A percentile compares a stretch with the other conserved stretches of the same genome.
Evolutionary conservation across 2,797 vertebrate species (phyloP).

Genomic region (Eulemur coronatus): DNA sequence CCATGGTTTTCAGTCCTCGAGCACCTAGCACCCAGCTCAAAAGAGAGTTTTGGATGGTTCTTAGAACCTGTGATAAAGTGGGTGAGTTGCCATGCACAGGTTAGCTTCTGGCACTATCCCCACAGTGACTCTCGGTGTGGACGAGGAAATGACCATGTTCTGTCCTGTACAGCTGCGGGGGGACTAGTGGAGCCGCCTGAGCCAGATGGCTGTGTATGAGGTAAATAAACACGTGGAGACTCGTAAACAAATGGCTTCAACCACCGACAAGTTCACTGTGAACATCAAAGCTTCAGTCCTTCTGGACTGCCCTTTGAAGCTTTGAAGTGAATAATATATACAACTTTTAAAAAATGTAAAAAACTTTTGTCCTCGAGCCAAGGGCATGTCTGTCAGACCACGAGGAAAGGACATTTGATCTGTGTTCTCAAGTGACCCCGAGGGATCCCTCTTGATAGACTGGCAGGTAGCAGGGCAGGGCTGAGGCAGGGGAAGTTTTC

Average conservation of each 20-base stretch:
- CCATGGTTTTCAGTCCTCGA: not conserved
- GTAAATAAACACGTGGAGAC: not conserved
- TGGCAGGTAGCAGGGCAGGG: not conserved
- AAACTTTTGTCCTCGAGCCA: not conserved
- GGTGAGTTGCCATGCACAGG: not conserved
- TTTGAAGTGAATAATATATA: not conserved
- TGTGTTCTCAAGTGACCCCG: not conserved
- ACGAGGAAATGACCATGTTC: not conserved
- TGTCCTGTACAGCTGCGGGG: not conserved
- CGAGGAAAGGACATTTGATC: not conserved
- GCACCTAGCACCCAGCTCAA: not conserved
- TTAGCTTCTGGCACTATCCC: not conserved
- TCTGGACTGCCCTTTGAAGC: not conserved
- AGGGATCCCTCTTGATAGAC: not conserved
- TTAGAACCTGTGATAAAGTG: not conserved
- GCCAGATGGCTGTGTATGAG: accelerated
- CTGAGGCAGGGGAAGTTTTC: not conserved
- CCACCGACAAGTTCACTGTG: not conserved
- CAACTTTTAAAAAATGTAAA: not conserved
- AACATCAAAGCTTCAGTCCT: not conserved
- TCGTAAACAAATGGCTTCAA: not conserved
- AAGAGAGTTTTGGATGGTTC: not conserved
- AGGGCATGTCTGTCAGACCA: not conserved
- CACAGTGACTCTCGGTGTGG: not conserved
- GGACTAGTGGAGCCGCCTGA: no score